Percentiles rank a stretch among this genome's conserved stretches.
phyloP scores from a whole-genome alignment of 2,888 invertebrate species.

The Perizoma flavofasciatum region DNA sequence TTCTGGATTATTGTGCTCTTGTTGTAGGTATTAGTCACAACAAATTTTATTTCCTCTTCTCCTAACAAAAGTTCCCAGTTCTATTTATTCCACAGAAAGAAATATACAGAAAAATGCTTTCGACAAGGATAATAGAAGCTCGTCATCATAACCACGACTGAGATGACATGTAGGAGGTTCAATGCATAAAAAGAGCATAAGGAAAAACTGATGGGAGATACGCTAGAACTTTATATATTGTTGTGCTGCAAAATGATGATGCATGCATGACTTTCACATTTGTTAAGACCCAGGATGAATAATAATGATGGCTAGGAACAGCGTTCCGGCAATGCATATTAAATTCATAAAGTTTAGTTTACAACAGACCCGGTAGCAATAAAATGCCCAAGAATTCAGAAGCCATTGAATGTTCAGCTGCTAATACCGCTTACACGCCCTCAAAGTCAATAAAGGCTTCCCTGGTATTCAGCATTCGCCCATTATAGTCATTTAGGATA shows the following conservation, averaged over 20 bases:
- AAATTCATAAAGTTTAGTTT: conserved; percentile 4
- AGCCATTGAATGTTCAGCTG: conserved; percentile 14
- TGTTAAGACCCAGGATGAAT: not conserved
- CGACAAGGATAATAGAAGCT: conserved; percentile 11
- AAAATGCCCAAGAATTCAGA: conserved; percentile 18
- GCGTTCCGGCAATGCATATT: conserved; percentile 3
- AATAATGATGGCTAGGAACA: conserved; percentile 1
- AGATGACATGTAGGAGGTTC: conserved; percentile 11
- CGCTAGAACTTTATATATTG: conserved; percentile 10
- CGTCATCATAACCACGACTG: conserved; percentile 4
- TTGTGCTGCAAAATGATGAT: conserved; percentile 5
- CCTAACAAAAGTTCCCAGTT: not conserved
- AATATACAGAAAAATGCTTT: not conserved
- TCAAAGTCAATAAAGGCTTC: conserved; percentile 46
- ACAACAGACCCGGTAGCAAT: conserved; percentile 12
- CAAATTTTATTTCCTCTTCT: not conserved
- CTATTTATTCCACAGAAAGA: not conserved
- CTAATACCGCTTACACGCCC: conserved; percentile 31
- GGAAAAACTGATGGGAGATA: conserved; percentile 12
- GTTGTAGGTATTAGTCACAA: too few species aligned
- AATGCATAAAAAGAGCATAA: conserved; percentile 13
- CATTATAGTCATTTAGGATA: conserved; percentile 62
- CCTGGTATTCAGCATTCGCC: conserved; percentile 45
- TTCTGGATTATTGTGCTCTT: too few species aligned
- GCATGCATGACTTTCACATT: conserved; percentile 7